phyloP scores from a whole-genome alignment of 2,113 vertebrate species.

The Bagarius yarrelli region DNA sequence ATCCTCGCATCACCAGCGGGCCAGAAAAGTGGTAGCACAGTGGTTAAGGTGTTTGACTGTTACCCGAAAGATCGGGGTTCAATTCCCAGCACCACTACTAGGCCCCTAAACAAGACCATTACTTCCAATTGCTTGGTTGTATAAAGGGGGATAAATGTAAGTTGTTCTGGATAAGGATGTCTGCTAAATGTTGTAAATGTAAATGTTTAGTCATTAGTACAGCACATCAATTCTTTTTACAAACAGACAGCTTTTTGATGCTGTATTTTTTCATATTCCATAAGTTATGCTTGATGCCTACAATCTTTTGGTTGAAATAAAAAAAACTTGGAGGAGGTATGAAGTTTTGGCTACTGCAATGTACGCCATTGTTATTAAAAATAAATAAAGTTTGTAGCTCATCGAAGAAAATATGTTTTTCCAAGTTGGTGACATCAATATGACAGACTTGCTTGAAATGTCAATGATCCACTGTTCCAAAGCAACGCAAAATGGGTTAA shows the following conservation, averaged over 20 bases:
- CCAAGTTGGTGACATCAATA: background rate
- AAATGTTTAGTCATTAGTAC: constrained; percentile 51
- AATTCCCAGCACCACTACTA: too few species aligned
- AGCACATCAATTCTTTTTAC: constrained; percentile 58
- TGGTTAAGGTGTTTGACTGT: too few species aligned
- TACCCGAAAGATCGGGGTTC: too few species aligned
- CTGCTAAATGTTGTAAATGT: too few species aligned
- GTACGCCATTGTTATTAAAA: background rate
- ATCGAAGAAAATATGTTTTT: background rate
- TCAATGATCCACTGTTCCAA: background rate
- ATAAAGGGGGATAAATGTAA: too few species aligned
- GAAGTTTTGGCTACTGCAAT: constrained; percentile 47
- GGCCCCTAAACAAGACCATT: too few species aligned
- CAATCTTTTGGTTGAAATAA: constrained; percentile 57
- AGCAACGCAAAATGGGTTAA: background rate
- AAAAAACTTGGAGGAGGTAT: constrained; percentile 56
- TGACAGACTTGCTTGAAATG: constrained; percentile 15
- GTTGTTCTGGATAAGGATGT: too few species aligned
- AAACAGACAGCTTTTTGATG: constrained; percentile 45
- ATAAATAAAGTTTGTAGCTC: background rate
- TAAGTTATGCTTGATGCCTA: constrained; percentile 51
- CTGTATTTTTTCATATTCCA: constrained; percentile 54
- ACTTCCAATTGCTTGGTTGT: too few species aligned
- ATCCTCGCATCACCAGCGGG: too few species aligned
- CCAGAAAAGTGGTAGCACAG: too few species aligned